A percentile compares a stretch with the other conserved stretches of the same genome.
These are phyloP conservation scores for Xylota sylvarum DNA, from an alignment of 2,888 invertebrate genomes.

Conservation along the genomic window DNA sequence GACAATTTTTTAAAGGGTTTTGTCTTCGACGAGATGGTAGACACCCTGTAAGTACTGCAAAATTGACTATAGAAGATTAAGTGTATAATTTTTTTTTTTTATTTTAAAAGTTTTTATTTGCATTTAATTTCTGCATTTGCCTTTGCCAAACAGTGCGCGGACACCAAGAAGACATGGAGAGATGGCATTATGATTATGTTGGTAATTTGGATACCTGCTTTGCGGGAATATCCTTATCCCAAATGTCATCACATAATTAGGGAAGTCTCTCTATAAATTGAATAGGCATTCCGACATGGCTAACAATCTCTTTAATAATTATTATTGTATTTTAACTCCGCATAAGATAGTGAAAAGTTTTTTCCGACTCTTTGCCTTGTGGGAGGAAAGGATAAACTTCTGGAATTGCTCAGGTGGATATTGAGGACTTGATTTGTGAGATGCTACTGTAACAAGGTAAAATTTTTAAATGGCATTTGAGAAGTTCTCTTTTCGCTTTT, in stretches of 20 bases:
- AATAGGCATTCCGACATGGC: constrained; percentile 33
- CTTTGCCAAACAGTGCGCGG: not conserved
- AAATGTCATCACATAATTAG: constrained; percentile 17
- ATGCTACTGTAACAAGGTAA: constrained; percentile 35
- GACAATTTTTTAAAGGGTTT: constrained; percentile 15
- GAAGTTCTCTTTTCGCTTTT: not conserved
- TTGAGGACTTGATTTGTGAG: constrained; percentile 17
- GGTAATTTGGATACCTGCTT: constrained; percentile 45
- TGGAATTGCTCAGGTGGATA: constrained; percentile 34
- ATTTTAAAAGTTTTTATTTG: not conserved
- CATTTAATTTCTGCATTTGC: constrained; percentile 12
- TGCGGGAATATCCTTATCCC: constrained; percentile 21
- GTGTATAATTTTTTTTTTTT: constrained; percentile 14
- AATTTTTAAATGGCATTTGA: constrained; percentile 10
- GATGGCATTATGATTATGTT: constrained; percentile 47
- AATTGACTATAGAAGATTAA: constrained; percentile 56
- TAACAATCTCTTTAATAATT: constrained; percentile 64
- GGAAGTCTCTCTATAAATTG: constrained; percentile 6
- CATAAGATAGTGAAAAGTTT: not conserved
- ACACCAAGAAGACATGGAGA: constrained; percentile 24
- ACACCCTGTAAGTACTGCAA: constrained; percentile 40
- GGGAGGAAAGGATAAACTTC: constrained; percentile 31
- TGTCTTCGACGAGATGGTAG: constrained; percentile 13
- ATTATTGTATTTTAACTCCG: constrained; percentile 31
- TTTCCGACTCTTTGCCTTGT: constrained; percentile 7